Percentiles rank a stretch among this genome's conserved stretches.
phyloP scores from a whole-genome alignment of 2,113 vertebrate genomes.

The Symphodus melops region DNA sequence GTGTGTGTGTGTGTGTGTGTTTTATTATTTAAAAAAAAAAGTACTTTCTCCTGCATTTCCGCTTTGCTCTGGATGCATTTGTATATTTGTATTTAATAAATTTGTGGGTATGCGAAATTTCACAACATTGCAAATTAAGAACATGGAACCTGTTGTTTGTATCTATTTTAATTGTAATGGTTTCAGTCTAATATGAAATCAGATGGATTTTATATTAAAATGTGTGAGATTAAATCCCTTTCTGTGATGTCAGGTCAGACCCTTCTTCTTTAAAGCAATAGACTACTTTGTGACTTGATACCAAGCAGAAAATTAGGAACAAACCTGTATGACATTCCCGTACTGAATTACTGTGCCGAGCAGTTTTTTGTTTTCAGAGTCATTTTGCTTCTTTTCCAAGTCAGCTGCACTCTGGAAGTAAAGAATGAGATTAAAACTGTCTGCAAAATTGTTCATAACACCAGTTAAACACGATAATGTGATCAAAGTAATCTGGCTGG shows the following conservation, averaged over 20 bases:
- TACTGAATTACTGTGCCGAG: slow-evolving; percentile 96
- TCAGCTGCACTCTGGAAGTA: slow-evolving; percentile 92
- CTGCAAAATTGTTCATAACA: not conserved
- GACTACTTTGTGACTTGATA: not conserved
- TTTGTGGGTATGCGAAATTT: too few relatives aligned
- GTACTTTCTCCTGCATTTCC: not conserved
- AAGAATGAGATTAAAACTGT: slow-evolving; percentile 22
- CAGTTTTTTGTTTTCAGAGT: slow-evolving; percentile 96
- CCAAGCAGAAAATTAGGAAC: slow-evolving; percentile 18
- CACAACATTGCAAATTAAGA: not conserved
- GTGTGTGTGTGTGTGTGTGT: too few relatives aligned
- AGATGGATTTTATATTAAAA: too few relatives aligned
- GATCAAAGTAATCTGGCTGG: not conserved
- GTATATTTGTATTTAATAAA: not conserved
- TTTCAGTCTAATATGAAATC: not conserved
- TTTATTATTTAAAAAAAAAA: not conserved
- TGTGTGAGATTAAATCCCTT: not conserved
- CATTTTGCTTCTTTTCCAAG: slow-evolving; percentile 98
- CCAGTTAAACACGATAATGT: not conserved
- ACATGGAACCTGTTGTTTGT: not conserved
- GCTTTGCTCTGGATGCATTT: not conserved
- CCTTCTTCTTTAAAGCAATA: too few relatives aligned
- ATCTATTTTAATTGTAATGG: too few relatives aligned
- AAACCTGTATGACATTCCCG: slow-evolving; percentile 96
- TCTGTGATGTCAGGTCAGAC: not conserved